These are phyloP conservation scores for Muricea muricata DNA, from an alignment of 92 coral and sea anemone species.

Conservation along the genomic window DNA sequence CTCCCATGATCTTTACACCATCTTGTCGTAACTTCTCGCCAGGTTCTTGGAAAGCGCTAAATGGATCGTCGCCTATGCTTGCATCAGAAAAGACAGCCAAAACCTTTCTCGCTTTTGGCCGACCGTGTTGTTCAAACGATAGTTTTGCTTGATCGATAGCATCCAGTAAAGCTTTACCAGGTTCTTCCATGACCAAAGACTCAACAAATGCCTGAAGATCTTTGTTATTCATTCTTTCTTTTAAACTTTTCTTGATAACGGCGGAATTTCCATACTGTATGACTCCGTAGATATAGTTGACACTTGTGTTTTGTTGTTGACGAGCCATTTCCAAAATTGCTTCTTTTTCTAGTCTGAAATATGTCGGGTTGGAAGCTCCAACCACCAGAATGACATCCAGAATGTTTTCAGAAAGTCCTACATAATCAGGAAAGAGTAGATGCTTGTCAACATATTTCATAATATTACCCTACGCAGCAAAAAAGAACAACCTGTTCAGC, in stretches of 20 bases:
- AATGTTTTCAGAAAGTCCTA: background rate
- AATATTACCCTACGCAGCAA: no score
- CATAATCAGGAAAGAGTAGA: background rate
- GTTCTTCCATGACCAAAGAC: slow-evolving; percentile 6
- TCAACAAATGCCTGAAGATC: background rate
- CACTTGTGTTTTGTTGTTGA: background rate
- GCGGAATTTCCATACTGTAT: background rate
- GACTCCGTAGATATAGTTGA: background rate
- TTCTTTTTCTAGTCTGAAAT: background rate
- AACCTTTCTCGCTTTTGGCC: slow-evolving; percentile 76
- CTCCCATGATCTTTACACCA: background rate
- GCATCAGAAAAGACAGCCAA: slow-evolving; percentile 82
- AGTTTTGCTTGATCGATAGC: background rate
- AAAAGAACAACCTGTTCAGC: no score
- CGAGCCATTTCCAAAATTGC: slow-evolving; percentile 17
- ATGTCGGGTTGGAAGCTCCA: background rate
- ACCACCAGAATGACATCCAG: background rate
- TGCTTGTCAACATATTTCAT: no score
- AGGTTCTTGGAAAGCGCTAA: background rate
- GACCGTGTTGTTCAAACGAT: slow-evolving; percentile 61
- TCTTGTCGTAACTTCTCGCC: background rate
- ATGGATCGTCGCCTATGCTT: slow-evolving; percentile 53
- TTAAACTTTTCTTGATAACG: background rate
- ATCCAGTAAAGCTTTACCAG: slow-evolving; percentile 10
- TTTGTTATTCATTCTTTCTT: background rate